Conservation (phyloP, 92 coral and sea anemone genomes). For the Palythoa caribaeorum region DNA sequence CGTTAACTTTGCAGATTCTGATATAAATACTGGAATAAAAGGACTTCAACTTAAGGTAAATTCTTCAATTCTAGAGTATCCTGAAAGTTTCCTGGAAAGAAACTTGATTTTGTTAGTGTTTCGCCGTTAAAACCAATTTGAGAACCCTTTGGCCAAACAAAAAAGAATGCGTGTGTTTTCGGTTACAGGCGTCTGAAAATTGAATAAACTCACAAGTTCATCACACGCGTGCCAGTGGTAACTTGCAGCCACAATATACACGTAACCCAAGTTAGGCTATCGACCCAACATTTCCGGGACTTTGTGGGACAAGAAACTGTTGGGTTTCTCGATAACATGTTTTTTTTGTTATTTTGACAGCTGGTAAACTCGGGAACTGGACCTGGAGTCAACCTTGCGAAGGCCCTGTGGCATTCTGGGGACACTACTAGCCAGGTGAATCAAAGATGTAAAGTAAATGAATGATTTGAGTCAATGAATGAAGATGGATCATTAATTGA, state of each 20-base stretch:
- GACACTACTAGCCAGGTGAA: conserved; percentile 80
- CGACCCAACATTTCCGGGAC: too few species aligned
- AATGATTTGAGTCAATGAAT: background rate
- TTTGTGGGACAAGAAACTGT: too few species aligned
- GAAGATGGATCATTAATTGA: background rate
- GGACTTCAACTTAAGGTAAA: conserved; percentile 91
- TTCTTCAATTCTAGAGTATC: background rate
- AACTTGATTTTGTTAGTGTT: background rate
- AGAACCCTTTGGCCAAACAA: too few species aligned
- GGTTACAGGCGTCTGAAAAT: too few species aligned
- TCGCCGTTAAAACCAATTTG: background rate
- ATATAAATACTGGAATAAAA: conserved; percentile 85
- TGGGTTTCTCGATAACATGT: background rate
- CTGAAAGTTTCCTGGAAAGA: background rate
- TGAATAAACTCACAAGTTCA: too few species aligned
- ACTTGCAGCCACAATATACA: too few species aligned
- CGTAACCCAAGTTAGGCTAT: too few species aligned
- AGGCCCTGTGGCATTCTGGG: conserved; percentile 93
- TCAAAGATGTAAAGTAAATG: background rate
- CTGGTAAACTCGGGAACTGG: conserved; percentile 82
- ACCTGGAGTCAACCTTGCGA: conserved; percentile 80
- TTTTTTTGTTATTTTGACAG: conserved; percentile 46
- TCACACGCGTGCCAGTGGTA: too few species aligned
- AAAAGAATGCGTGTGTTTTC: too few species aligned
- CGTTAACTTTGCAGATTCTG: conserved; percentile 74